Evolutionary conservation across 2,888 invertebrate genomes (phyloP).

Genomic region (Polyploca ridens): DNA sequence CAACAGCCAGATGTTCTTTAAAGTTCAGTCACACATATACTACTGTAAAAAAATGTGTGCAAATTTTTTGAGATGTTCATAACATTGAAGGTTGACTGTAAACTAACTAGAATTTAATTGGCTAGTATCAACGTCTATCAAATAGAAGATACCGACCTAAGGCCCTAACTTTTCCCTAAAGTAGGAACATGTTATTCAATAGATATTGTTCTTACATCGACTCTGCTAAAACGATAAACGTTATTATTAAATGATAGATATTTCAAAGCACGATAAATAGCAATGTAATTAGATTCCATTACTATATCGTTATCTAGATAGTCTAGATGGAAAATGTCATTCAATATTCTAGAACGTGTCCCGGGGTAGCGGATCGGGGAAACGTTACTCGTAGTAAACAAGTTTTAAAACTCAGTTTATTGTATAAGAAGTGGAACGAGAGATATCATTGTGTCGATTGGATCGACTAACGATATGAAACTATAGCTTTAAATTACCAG

Average conservation of each 20-base stretch:
- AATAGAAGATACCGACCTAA: no score
- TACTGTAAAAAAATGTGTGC: conserved; percentile 8
- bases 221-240: background rate
- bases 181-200: background rate
- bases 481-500: conserved; percentile 18
- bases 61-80: background rate
- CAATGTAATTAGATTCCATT: conserved; percentile 9
- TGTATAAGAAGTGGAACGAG: conserved; percentile 38
- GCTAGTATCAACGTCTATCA: no score
- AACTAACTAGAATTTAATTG: no score
- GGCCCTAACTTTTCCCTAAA: background rate
- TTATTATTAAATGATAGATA: background rate
- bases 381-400: conserved; percentile 41
- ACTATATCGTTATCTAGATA: conserved; percentile 19
- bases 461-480: conserved; percentile 17
- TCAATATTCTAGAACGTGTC: conserved; percentile 27
- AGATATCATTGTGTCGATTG: conserved; percentile 34
- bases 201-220: background rate
- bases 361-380: conserved; percentile 17
- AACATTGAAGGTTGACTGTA: no score
- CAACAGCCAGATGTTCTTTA: conserved; percentile 28
- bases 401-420: conserved; percentile 48
- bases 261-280: background rate
- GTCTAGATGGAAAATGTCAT: conserved; percentile 31
- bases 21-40: background rate